Percentiles rank a stretch among this genome's conserved stretches.
These are phyloP conservation scores for Idaea biselata DNA, from an alignment of 2,888 invertebrate genomes.

Conservation along the genomic window DNA sequence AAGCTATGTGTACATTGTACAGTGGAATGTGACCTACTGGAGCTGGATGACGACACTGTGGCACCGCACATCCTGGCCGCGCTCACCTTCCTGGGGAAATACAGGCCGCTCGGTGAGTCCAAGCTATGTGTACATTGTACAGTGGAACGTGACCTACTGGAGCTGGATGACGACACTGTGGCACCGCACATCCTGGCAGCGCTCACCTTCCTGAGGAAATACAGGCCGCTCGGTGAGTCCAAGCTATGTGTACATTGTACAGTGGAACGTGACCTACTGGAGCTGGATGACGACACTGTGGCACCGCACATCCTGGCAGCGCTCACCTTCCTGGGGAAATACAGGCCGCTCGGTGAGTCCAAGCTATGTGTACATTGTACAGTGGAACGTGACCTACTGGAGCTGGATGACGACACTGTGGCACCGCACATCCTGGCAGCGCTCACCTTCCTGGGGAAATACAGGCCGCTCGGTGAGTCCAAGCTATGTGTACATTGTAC, in stretches of 20 bases:
- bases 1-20: too few species aligned
- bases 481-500: too few species aligned
- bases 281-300: constrained; percentile 89
- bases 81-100: constrained; percentile 93
- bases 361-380: too few species aligned
- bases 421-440: constrained; percentile 91
- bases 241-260: too few species aligned
- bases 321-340: constrained; percentile 93
- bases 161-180: constrained; percentile 89
- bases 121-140: too few species aligned
- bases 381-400: too few species aligned
- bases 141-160: too few species aligned
- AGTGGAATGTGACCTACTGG: too few species aligned
- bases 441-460: constrained; percentile 93
- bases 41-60: constrained; percentile 89
- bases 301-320: constrained; percentile 91
- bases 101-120: constrained; percentile 87
- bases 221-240: constrained; percentile 87
- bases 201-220: constrained; percentile 93
- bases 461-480: constrained; percentile 87
- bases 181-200: constrained; percentile 91
- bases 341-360: constrained; percentile 87
- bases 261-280: too few species aligned
- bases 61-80: constrained; percentile 91
- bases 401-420: constrained; percentile 89